Evolutionary conservation across 2,113 vertebrate genomes (phyloP).

Genomic region (Onychostoma macrolepis): DNA sequence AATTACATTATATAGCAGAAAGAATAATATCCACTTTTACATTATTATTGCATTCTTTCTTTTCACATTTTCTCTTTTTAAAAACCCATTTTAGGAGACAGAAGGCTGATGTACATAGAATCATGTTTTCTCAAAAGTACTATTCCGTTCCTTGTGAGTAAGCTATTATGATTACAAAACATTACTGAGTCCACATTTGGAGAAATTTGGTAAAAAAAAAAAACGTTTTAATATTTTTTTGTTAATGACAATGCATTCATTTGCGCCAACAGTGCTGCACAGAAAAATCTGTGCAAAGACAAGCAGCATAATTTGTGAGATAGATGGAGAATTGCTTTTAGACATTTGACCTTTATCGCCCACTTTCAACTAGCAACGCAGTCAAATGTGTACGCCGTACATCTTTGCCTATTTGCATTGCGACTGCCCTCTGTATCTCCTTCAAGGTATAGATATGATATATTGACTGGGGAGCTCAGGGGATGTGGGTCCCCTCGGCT

Average conservation of each 20-base stretch:
- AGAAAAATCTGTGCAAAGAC: not conserved
- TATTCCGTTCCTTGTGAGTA: not conserved
- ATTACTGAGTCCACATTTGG: not conserved
- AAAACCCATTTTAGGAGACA: too few species aligned
- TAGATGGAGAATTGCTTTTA: slow-evolving; percentile 12
- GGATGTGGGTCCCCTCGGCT: slow-evolving; percentile 63
- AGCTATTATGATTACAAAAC: not conserved
- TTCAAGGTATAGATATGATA: slow-evolving; percentile 74
- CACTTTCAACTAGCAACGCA: slow-evolving; percentile 51
- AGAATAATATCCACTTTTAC: too few species aligned
- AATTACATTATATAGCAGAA: too few species aligned
- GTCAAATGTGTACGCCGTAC: slow-evolving; percentile 64
- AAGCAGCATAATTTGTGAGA: slow-evolving; percentile 16
- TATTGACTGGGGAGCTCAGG: slow-evolving; percentile 75
- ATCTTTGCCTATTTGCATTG: slow-evolving; percentile 71
- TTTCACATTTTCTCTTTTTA: not conserved
- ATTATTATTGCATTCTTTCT: too few species aligned
- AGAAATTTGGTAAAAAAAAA: not conserved
- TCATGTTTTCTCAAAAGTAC: not conserved
- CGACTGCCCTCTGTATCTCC: slow-evolving; percentile 70
- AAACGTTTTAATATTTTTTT: not conserved
- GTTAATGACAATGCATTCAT: slow-evolving; percentile 20
- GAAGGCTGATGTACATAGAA: not conserved
- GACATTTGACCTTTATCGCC: slow-evolving; percentile 40
- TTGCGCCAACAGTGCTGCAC: not conserved